Evolutionary conservation across 37 sponge, comb jelly and placozoan genomes (phyloP).

Genomic region (Chondrilla cf. caribensis): DNA sequence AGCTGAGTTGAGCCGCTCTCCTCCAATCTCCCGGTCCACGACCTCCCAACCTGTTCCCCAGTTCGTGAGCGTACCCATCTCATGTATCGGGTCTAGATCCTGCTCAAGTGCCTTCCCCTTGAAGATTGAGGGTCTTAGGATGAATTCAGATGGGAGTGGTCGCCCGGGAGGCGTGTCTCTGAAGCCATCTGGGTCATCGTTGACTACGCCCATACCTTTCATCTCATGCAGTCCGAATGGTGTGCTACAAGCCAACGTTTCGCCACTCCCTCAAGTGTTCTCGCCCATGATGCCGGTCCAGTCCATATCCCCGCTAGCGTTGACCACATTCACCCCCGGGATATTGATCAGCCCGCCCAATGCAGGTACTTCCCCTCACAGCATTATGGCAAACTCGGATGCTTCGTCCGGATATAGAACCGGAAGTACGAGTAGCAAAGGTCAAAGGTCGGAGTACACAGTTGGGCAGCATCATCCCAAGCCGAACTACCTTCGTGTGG

Average conservation of each 20-base stretch:
- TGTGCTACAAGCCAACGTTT: not conserved
- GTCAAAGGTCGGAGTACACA: constrained; percentile 1
- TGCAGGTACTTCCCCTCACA: not conserved
- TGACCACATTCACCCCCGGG: not conserved
- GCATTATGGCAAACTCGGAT: constrained; percentile 1
- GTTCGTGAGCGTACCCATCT: not conserved
- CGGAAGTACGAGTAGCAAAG: not conserved
- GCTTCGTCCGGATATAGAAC: constrained; percentile 13
- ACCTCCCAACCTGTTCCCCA: not conserved
- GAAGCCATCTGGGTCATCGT: not conserved
- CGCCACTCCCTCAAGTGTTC: no score
- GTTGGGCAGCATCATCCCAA: constrained; percentile 21
- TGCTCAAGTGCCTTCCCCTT: not conserved
- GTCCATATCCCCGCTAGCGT: constrained; percentile 12
- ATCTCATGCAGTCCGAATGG: not conserved
- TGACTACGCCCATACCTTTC: not conserved
- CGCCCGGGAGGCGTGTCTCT: not conserved
- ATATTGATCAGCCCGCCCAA: not conserved
- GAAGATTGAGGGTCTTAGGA: not conserved
- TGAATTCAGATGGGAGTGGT: not conserved
- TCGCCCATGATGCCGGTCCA: not conserved
- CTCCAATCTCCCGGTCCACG: not conserved
- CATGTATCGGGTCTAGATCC: not conserved
- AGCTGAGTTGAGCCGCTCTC: not conserved
- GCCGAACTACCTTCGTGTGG: not conserved